Evolutionary conservation across 2,113 vertebrate species (phyloP), one percentile per base, ranked within the genome.

Genomic region (Alaudala cheleensis): DNA sequence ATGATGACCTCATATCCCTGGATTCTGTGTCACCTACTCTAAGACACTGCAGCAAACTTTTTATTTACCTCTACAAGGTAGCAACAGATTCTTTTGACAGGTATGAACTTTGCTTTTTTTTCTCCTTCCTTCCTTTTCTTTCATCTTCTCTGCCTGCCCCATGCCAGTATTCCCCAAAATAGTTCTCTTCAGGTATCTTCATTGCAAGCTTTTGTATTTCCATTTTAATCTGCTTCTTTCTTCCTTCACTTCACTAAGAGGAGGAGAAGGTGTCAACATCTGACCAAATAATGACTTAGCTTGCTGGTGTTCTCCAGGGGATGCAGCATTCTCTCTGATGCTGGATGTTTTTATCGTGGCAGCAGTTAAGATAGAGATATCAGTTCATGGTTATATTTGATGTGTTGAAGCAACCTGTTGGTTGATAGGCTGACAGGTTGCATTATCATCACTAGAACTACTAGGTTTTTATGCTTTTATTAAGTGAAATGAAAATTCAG

Each of bases 81-180:
- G 98, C 99, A 96, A 99, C 99, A 13, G 99, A 99, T 96, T 99
- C 99, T 40, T 99, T 99, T 70, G 99, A 99, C 98, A 99, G 99
- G 99, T 99, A 98, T 49, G 96, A 73, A 44, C 24, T 78, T 61
- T 21, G 13, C 19, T 25, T 8, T 33, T 21, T 34, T 10, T 40
- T 21, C 34, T 17, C 9, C 3, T 1, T 44, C 16, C 13, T 44
- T 28, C 21, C 14, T 22, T 73, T 57, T 29, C 40, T 44, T 64
- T 29, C 10, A 20, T 70, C 8, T 54, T n/a, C 17, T 20, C 24
- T 40, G 5, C 8, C 21, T 24, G 3, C 6, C 9, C 10, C 5
- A 7, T 0, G 0, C 15, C 12, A 4, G 3, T 33, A 28, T 81
- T 86, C 8, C 26, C 23, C 22, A n/a, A 37, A 88, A 39, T 50